Conservation (phyloP, 37 sponge, comb jelly and placozoan species). For the Ephydatia muelleri region DNA sequence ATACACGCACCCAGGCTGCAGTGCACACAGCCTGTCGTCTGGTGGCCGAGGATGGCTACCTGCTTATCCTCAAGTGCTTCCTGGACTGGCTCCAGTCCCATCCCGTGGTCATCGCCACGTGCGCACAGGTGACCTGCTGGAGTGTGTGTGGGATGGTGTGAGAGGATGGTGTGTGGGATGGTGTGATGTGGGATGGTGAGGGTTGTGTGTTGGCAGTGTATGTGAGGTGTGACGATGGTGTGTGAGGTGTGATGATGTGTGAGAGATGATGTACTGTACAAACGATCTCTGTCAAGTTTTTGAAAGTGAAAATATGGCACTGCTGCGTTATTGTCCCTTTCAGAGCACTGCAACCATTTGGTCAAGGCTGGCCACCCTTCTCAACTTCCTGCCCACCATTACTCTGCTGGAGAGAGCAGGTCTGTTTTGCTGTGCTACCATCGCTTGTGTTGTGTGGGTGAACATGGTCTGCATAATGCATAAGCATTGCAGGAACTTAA, state of each 20-base stretch:
- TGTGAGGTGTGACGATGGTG: not conserved
- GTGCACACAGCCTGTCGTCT: conserved; percentile 40
- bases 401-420: conserved; percentile 17
- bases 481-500: no score
- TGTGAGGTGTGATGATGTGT: not conserved
- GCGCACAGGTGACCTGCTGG: conserved; percentile 68
- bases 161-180: not conserved
- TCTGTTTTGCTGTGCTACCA: conserved; percentile 2
- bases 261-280: no score
- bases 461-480: no score
- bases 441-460: no score
- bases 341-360: conserved; percentile 71
- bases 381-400: conserved; percentile 79
- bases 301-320: no score
- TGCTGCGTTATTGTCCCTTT: not conserved
- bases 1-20: conserved; percentile 19
- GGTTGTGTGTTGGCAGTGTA: not conserved
- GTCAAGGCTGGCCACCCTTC: conserved; percentile 82
- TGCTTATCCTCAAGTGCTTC: conserved; percentile 57
- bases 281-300: no score
- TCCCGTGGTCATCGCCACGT: conserved; percentile 77
- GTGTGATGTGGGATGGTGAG: no score
- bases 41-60: conserved; percentile 40
- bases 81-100: conserved; percentile 75
- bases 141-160: no score